These are phyloP conservation scores for Oligia latruncula DNA, from an alignment of 2,888 invertebrate species.

Conservation along the genomic window DNA sequence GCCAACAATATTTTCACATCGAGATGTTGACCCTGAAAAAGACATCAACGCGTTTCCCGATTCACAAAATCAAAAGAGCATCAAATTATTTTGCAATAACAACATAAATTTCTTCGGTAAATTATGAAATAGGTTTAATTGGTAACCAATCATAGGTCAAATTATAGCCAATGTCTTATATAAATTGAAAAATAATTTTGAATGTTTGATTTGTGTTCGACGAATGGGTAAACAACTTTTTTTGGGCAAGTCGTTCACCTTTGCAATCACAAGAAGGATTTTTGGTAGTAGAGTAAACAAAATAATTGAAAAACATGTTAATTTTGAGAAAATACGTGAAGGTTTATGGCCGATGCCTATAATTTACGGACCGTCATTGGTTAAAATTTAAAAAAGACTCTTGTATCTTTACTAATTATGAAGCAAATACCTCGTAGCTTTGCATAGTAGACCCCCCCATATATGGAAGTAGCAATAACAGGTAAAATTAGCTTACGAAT, in stretches of 20 bases:
- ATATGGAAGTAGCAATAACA: too few species aligned
- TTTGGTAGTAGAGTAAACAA: constrained; percentile 39
- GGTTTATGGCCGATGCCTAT: too few species aligned
- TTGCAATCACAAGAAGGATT: constrained; percentile 8
- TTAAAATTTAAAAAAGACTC: too few species aligned
- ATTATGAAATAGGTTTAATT: constrained; percentile 1
- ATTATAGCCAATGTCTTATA: not conserved
- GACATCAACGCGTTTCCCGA: constrained; percentile 37
- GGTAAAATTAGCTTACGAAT: too few species aligned
- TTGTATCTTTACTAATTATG: too few species aligned
- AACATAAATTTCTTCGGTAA: not conserved
- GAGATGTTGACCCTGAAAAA: constrained; percentile 17
- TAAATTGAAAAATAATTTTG: constrained; percentile 1
- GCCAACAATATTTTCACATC: not conserved
- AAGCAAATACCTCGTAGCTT: too few species aligned
- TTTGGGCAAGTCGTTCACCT: constrained; percentile 57
- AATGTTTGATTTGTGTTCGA: constrained; percentile 33
- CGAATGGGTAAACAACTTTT: constrained; percentile 43
- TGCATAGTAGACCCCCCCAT: too few species aligned
- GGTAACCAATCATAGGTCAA: not conserved
- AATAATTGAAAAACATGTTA: not conserved
- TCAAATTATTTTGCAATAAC: not conserved
- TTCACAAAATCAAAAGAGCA: not conserved
- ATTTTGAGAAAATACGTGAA: not conserved
- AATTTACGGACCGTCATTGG: too few species aligned